These are phyloP conservation scores for Eubasilissa regina DNA, from an alignment of 1,140 invertebrate species.

Conservation along the genomic window DNA sequence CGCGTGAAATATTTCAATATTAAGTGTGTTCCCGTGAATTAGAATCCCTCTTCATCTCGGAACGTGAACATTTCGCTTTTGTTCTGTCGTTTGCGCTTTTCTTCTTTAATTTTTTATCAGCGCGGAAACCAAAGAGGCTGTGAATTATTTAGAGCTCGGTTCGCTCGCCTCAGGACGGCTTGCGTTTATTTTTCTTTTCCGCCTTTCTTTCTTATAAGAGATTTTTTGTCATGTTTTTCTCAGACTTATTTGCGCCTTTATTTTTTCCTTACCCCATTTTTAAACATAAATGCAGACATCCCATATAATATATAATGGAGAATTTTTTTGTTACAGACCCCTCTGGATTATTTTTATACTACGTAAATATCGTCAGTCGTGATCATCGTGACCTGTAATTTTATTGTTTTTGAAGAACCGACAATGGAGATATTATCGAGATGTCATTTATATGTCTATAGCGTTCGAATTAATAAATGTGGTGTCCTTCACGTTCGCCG, in stretches of 20 bases:
- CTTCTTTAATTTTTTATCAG: constrained; percentile 32
- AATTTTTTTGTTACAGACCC: constrained; percentile 15
- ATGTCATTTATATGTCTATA: not conserved
- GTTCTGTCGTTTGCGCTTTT: constrained; percentile 21
- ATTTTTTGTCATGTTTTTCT: constrained; percentile 31
- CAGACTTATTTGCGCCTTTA: constrained; percentile 35
- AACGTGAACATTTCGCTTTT: constrained; percentile 19
- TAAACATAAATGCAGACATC: constrained; percentile 22
- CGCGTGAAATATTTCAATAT: not conserved
- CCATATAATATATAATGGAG: not conserved
- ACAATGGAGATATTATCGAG: not conserved
- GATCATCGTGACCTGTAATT: not conserved
- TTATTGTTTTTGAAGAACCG: not conserved
- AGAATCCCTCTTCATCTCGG: not conserved
- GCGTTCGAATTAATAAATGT: too few relatives aligned
- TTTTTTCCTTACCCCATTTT: constrained; percentile 16
- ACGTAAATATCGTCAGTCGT: not conserved
- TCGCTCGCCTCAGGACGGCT: constrained; percentile 9
- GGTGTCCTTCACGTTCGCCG: too few relatives aligned
- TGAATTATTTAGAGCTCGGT: constrained; percentile 32
- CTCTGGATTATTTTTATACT: not conserved
- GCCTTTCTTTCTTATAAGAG: constrained; percentile 20
- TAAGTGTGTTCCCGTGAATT: not conserved
- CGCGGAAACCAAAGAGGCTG: constrained; percentile 34
- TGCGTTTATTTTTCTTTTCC: constrained; percentile 26